These are phyloP conservation scores for Phenganax subtilis DNA, from an alignment of 92 coral and sea anemone species.

Conservation along the genomic window DNA sequence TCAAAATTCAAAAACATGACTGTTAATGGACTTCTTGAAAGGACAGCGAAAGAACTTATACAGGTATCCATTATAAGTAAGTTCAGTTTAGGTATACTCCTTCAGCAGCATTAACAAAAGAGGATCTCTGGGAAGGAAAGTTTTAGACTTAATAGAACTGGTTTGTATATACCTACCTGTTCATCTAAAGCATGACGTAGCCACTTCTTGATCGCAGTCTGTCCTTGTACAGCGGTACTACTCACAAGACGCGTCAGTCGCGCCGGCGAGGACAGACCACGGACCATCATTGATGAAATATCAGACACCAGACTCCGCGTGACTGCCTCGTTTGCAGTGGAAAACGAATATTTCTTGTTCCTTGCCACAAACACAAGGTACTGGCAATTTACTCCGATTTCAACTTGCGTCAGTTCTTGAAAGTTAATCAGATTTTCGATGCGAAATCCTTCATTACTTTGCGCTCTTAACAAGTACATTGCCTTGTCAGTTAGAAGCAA, in stretches of 20 bases:
- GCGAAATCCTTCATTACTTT: conserved; percentile 14
- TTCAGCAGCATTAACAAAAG: too few relatives aligned
- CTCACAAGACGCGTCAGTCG: conserved; percentile 53
- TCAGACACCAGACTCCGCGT: conserved; percentile 50
- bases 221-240: conserved; percentile 63
- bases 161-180: conserved; percentile 41
- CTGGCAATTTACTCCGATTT: conserved; percentile 75
- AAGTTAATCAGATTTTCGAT: not conserved
- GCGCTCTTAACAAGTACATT: conserved; percentile 59
- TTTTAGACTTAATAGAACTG: not conserved
- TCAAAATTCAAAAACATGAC: not conserved
- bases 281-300: conserved; percentile 55
- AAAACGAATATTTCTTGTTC: conserved; percentile 42
- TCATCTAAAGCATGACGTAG: conserved; percentile 48
- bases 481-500: conserved; percentile 64
- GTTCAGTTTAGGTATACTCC: too few relatives aligned
- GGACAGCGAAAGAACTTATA: too few relatives aligned
- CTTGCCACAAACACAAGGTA: conserved; percentile 54
- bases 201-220: conserved; percentile 57
- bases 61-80: too few relatives aligned
- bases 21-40: not conserved
- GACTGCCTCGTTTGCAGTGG: conserved; percentile 64
- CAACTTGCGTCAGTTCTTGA: not conserved
- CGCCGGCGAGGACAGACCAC: conserved; percentile 51
- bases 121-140: too few relatives aligned